Evolutionary conservation across 2,113 vertebrate genomes (phyloP).

Genomic region (Menura novaehollandiae): DNA sequence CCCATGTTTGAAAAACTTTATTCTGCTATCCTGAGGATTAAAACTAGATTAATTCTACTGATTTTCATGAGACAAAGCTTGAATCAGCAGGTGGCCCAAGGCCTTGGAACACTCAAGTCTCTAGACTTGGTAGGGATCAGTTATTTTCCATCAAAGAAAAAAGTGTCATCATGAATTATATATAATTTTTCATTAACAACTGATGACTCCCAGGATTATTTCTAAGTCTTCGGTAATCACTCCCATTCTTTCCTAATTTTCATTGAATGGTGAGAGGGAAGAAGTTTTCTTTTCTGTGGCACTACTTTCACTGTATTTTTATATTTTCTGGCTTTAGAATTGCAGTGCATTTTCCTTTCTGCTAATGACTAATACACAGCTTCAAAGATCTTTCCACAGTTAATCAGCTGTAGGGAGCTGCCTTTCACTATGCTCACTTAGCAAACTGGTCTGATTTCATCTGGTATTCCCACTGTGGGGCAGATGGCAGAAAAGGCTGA

Average conservation of each 20-base stretch:
- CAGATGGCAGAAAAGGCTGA: conserved; percentile 31
- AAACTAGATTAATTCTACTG: not conserved
- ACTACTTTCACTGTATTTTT: not conserved
- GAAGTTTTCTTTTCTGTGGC: not conserved
- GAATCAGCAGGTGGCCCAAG: not conserved
- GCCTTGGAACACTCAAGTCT: fast-evolving
- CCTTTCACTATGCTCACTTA: not conserved
- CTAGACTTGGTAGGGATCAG: not conserved
- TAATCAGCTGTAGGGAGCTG: not conserved
- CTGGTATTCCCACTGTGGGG: conserved; percentile 23
- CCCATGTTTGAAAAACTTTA: not conserved
- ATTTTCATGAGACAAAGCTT: not conserved
- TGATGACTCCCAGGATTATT: not conserved
- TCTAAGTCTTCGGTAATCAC: not conserved
- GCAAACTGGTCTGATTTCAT: conserved; percentile 1
- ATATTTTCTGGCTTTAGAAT: not conserved
- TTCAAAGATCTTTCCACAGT: not conserved
- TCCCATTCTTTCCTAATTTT: not conserved
- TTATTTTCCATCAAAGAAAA: not conserved
- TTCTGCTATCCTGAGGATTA: not conserved
- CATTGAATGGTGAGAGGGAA: not conserved
- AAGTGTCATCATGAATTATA: not conserved
- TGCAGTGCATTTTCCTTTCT: not conserved
- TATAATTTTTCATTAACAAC: not conserved
- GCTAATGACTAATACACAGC: not conserved